These are phyloP conservation scores for Mantis religiosa DNA, from an alignment of 2,888 invertebrate genomes.

Conservation along the genomic window DNA sequence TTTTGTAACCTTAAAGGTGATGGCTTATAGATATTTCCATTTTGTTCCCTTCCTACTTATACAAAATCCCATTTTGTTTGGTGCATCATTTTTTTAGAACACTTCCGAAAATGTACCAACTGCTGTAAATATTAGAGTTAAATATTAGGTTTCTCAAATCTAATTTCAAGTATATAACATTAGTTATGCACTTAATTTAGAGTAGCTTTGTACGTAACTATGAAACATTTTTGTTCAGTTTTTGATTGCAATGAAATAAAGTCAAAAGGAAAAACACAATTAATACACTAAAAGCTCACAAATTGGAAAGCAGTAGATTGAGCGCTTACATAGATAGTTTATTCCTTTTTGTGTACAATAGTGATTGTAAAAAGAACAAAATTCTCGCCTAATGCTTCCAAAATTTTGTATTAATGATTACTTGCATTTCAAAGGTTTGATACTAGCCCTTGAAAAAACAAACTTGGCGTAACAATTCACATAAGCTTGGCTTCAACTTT, in stretches of 20 bases:
- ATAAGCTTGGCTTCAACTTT: too few species aligned
- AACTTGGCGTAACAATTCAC: background rate
- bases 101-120: background rate
- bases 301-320: background rate
- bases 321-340: background rate
- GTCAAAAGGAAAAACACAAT: background rate
- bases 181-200: background rate
- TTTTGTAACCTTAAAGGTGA: background rate
- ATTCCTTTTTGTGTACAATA: background rate
- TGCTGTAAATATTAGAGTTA: too few species aligned
- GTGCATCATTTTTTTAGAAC: background rate
- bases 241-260: background rate
- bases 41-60: background rate
- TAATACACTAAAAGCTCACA: background rate
- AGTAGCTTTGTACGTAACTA: background rate
- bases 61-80: background rate
- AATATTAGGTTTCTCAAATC: too few species aligned
- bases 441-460: background rate
- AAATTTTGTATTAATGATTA: background rate
- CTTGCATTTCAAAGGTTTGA: background rate
- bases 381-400: background rate
- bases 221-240: background rate
- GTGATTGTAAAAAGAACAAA: background rate
- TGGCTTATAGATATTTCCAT: background rate
- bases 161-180: too few species aligned